Percentiles rank a stretch among this genome's conserved stretches.
Evolutionary conservation across 2,888 invertebrate species (phyloP).

Genomic region (Dastarcus helophoroides): DNA sequence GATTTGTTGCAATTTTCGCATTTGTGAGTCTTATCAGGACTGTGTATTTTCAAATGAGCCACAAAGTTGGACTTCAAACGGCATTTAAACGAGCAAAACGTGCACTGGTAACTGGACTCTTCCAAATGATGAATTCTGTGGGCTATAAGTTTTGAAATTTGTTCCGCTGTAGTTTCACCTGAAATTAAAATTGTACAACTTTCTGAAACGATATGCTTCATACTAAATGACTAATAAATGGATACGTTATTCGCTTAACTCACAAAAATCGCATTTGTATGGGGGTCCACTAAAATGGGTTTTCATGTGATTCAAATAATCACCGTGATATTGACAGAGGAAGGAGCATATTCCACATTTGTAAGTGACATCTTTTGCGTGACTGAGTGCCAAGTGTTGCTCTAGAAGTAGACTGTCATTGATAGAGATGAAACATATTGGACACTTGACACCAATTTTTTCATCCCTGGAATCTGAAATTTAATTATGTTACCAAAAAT

Average conservation of each 20-base stretch:
- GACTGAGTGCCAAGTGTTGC: constrained; percentile 44
- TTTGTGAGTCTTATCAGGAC: constrained; percentile 45
- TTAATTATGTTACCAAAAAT: constrained; percentile 8
- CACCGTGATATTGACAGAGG: constrained; percentile 49
- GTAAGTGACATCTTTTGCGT: constrained; percentile 46
- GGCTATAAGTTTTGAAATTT: constrained; percentile 44
- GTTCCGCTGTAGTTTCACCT: constrained; percentile 34
- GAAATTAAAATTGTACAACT: too few relatives aligned
- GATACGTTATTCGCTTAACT: constrained; percentile 13
- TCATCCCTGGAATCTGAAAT: constrained; percentile 19
- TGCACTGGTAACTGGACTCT: constrained; percentile 39
- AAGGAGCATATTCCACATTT: constrained; percentile 52
- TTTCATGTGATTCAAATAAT: constrained; percentile 50
- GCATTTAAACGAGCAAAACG: constrained; percentile 46
- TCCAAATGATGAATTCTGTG: constrained; percentile 48
- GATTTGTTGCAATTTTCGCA: constrained; percentile 47
- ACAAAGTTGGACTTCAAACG: constrained; percentile 46
- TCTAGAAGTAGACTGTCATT: constrained; percentile 41
- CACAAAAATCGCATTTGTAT: constrained; percentile 50
- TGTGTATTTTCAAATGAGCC: constrained; percentile 47
- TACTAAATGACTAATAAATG: background rate
- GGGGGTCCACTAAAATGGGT: constrained; percentile 50
- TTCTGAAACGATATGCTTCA: background rate
- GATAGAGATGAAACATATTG: constrained; percentile 42
- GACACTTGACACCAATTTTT: constrained; percentile 37